A percentile compares a stretch with the other conserved stretches of the same genome.
Evolutionary conservation across 1,140 invertebrate genomes (phyloP).

Genomic region (Tenebrio molitor): DNA sequence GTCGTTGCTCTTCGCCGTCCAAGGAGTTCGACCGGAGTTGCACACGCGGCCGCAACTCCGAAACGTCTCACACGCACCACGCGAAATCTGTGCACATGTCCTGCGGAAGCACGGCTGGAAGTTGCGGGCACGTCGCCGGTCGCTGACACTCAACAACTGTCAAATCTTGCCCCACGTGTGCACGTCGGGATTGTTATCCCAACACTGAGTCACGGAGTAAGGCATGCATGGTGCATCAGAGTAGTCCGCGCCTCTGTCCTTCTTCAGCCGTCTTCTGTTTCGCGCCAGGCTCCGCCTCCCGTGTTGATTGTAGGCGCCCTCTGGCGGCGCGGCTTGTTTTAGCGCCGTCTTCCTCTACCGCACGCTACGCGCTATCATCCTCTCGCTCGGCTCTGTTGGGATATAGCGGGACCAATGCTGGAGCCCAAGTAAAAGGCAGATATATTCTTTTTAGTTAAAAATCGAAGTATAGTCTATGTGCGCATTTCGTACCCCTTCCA

Average conservation of each 20-base stretch:
- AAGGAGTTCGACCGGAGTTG: conserved; percentile 48
- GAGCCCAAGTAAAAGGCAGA: conserved; percentile 62
- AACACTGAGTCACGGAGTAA: conserved; percentile 63
- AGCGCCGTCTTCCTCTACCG: conserved; percentile 24
- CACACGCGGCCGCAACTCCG: conserved; percentile 48
- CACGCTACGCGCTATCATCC: neutral
- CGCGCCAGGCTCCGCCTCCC: conserved; percentile 61
- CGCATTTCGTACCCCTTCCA: conserved; percentile 58
- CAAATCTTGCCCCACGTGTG: conserved; percentile 58
- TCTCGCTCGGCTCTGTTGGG: conserved; percentile 48
- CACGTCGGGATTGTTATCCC: conserved; percentile 63
- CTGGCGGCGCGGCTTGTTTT: conserved; percentile 51
- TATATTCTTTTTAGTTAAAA: conserved; percentile 66
- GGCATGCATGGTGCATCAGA: conserved; percentile 60
- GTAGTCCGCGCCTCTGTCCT: conserved; percentile 52
- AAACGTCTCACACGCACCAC: conserved; percentile 46
- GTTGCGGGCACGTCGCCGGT: neutral
- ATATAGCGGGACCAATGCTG: conserved; percentile 61
- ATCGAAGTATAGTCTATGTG: conserved; percentile 63
- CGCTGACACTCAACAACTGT: neutral
- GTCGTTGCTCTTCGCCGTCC: conserved; percentile 20
- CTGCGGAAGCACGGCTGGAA: neutral
- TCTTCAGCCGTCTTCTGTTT: conserved; percentile 58
- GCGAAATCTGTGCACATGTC: conserved; percentile 25
- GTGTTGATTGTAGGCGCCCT: conserved; percentile 64